Evolutionary conservation across 2,113 vertebrate species (phyloP).

Genomic region (Edolisoma coerulescens): DNA sequence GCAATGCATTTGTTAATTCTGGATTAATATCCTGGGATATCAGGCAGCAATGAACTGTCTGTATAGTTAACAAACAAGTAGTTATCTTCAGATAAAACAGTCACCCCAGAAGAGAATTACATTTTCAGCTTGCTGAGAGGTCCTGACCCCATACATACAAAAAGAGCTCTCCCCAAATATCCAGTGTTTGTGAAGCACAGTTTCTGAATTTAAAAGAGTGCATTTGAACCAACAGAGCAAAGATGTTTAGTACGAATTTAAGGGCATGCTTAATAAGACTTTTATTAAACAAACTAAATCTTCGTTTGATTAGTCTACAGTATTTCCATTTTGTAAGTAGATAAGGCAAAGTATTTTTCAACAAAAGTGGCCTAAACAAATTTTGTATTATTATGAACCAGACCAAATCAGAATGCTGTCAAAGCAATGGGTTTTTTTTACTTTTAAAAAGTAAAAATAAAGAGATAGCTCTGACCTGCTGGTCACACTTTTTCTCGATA

Average conservation of each 20-base stretch:
- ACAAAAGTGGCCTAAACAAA: not conserved
- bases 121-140: not conserved
- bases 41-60: not conserved
- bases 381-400: not conserved
- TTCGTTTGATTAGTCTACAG: not conserved
- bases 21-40: not conserved
- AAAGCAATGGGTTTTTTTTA: not conserved
- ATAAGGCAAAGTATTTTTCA: not conserved
- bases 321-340: not conserved
- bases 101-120: not conserved
- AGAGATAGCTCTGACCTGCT: not conserved
- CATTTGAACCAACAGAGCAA: not conserved
- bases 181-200: not conserved
- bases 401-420: not conserved
- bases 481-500: not conserved
- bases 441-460: not conserved
- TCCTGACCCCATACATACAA: not conserved
- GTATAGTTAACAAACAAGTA: not conserved
- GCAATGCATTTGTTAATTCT: not conserved
- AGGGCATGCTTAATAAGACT: not conserved
- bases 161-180: not conserved
- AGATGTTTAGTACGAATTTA: not conserved
- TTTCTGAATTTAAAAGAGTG: not conserved
- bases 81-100: not conserved
- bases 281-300: not conserved